Evolutionary conservation across 1,140 invertebrate genomes (phyloP).

Genomic region (Hyposmocoma kahamanoa): DNA sequence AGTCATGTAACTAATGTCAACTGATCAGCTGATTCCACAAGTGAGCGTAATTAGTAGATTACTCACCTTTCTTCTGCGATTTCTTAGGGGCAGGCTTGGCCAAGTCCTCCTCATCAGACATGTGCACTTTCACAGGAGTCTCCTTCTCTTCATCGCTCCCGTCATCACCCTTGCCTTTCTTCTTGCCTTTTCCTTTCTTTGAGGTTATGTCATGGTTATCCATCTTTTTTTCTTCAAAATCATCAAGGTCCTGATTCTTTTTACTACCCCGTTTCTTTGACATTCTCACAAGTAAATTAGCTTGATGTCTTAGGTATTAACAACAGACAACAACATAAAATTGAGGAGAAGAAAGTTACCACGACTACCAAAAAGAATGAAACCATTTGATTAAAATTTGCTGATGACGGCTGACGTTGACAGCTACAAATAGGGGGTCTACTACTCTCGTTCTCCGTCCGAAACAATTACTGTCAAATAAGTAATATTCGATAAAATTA

Average conservation of each 20-base stretch:
- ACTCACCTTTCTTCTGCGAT: conserved; percentile 71
- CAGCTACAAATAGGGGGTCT: too few species aligned
- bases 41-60: neutral
- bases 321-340: too few species aligned
- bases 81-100: conserved; percentile 63
- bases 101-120: conserved; percentile 70
- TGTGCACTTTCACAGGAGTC: conserved; percentile 39
- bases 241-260: conserved; percentile 76
- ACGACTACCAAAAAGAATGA: too few species aligned
- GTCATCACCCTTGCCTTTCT: conserved; percentile 66
- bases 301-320: too few species aligned
- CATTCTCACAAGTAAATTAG: too few species aligned
- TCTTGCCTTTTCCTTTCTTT: conserved; percentile 72
- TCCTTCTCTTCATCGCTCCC: conserved; percentile 62
- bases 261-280: conserved; percentile 78
- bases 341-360: too few species aligned
- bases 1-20: too few species aligned
- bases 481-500: too few species aligned
- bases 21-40: neutral
- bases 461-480: too few species aligned
- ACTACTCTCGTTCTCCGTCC: too few species aligned
- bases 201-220: conserved; percentile 69
- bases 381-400: too few species aligned
- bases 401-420: too few species aligned
- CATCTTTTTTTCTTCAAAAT: conserved; percentile 70